Conservation (phyloP, 2,797 vertebrate genomes). For the Sternotherus odoratus region DNA sequence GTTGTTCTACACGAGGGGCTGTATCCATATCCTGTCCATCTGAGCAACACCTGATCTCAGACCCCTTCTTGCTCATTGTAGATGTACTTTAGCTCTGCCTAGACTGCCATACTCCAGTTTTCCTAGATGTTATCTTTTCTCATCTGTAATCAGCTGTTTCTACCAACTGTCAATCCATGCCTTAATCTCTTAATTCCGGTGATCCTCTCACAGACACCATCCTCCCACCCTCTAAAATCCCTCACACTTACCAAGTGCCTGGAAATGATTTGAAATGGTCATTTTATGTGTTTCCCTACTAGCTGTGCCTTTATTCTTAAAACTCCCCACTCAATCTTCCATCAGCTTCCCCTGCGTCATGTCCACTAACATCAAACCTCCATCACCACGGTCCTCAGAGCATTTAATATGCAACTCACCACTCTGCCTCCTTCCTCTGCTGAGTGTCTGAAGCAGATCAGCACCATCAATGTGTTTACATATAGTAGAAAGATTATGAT, state of each 20-base stretch:
- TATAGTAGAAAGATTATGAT: slow-evolving; percentile 43
- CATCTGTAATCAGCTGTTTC: not conserved
- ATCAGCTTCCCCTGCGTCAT: not conserved
- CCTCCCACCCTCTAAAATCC: not conserved
- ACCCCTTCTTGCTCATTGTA: not conserved
- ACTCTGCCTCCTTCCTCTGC: slow-evolving; percentile 11
- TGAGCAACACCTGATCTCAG: not conserved
- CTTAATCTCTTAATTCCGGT: not conserved
- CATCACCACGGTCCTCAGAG: not conserved
- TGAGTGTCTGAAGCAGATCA: not conserved
- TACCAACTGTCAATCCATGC: not conserved
- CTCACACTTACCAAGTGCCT: not conserved
- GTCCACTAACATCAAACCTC: not conserved
- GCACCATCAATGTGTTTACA: slow-evolving; percentile 22
- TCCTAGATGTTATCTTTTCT: not conserved
- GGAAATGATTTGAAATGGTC: not conserved
- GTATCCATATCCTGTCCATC: not conserved
- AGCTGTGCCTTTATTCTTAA: not conserved
- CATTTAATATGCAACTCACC: not conserved
- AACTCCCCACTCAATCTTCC: not conserved
- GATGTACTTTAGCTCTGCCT: not conserved
- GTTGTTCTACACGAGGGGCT: not conserved
- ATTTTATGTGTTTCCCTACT: not conserved
- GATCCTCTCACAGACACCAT: not conserved
- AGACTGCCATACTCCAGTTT: not conserved